phyloP scores from a whole-genome alignment of 1,140 invertebrate genomes.

The Drosophila novamexicana region DNA sequence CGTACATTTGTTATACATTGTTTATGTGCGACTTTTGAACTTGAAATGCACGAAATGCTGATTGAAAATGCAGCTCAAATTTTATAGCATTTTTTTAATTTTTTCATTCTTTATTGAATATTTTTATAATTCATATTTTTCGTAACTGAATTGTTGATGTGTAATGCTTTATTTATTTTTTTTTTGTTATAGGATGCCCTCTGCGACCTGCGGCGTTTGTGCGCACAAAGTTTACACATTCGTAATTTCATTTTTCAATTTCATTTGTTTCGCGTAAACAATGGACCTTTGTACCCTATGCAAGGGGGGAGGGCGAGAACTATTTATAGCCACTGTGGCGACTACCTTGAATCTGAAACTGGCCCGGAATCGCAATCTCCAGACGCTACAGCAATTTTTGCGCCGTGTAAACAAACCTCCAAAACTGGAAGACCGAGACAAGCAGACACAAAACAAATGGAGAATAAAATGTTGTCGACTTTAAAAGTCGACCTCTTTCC shows the following conservation, averaged over 20 bases:
- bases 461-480: slow-evolving; percentile 2
- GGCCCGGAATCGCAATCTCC: slow-evolving; percentile 42
- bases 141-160: neutral
- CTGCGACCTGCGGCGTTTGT: slow-evolving; percentile 10
- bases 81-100: slow-evolving; percentile 16
- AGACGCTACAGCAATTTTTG: slow-evolving; percentile 27
- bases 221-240: slow-evolving; percentile 11
- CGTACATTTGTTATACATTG: slow-evolving; percentile 26
- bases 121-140: neutral
- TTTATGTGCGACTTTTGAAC: slow-evolving; percentile 46
- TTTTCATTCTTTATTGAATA: neutral
- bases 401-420: slow-evolving; percentile 75
- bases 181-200: neutral
- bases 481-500: slow-evolving; percentile 39
- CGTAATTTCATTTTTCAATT: slow-evolving; percentile 8
- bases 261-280: slow-evolving; percentile 17
- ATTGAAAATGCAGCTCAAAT: slow-evolving; percentile 41
- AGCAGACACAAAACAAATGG: neutral
- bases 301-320: neutral
- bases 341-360: slow-evolving; percentile 39
- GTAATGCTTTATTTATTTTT: neutral
- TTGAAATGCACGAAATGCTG: slow-evolving; percentile 48
- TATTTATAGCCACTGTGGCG: slow-evolving; percentile 29
- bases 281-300: slow-evolving; percentile 26
- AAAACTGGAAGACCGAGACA: slow-evolving; percentile 31